These are phyloP conservation scores for Phoenicopterus ruber DNA, from an alignment of 2,113 vertebrate genomes.

Conservation along the genomic window DNA sequence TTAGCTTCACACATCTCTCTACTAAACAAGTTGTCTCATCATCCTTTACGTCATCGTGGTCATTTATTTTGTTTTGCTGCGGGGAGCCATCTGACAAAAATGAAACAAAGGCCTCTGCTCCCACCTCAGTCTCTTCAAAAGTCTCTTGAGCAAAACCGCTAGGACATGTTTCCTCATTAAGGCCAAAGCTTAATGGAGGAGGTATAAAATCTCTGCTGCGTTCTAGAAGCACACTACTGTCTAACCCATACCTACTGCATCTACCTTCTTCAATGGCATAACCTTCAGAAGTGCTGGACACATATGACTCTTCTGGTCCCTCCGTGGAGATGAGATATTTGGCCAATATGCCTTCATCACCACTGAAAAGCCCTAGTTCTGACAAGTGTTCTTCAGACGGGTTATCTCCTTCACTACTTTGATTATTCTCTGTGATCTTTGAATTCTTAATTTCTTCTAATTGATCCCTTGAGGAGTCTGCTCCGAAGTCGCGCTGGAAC, in stretches of 20 bases:
- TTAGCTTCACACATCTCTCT: slow-evolving; percentile 71
- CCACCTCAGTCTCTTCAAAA: background rate
- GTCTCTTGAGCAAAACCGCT: background rate
- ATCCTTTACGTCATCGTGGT: background rate
- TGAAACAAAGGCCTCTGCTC: background rate
- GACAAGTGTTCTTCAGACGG: background rate
- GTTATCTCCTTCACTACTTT: slow-evolving; percentile 27
- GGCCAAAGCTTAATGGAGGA: background rate
- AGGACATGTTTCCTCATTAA: background rate
- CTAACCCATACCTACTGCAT: slow-evolving; percentile 64
- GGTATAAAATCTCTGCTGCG: slow-evolving; percentile 1
- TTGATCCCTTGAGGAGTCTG: background rate
- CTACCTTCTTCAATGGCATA: slow-evolving; percentile 65
- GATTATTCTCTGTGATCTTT: slow-evolving; percentile 31
- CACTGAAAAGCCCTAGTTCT: background rate
- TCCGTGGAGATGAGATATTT: slow-evolving; percentile 73
- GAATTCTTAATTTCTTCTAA: background rate
- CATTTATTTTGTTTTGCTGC: slow-evolving; percentile 22
- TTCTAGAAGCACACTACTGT: slow-evolving; percentile 67
- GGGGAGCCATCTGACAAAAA: background rate
- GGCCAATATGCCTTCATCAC: slow-evolving; percentile 66
- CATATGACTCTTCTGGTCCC: slow-evolving; percentile 22
- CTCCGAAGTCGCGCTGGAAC: background rate
- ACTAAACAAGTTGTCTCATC: slow-evolving; percentile 61
- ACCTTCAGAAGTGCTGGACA: slow-evolving; percentile 51